A percentile compares a stretch with the other conserved stretches of the same genome.
Evolutionary conservation across 1,140 invertebrate genomes (phyloP).

Genomic region (Homarus americanus): DNA sequence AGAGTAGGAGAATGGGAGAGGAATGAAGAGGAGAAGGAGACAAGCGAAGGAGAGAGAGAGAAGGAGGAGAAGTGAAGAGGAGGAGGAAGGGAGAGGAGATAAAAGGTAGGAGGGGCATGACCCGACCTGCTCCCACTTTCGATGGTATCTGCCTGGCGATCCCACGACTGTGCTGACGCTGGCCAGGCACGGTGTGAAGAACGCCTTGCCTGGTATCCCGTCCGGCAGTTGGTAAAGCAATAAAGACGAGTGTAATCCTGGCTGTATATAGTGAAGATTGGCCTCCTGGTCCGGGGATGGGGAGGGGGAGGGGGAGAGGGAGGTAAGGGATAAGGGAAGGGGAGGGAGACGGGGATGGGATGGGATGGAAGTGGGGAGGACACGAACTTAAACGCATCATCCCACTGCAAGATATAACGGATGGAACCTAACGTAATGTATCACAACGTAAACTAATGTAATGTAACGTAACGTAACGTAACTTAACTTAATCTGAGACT

Average conservation of each 20-base stretch:
- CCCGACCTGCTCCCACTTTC: not conserved
- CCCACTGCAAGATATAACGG: no score
- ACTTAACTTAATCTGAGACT: no score
- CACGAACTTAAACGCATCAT: no score
- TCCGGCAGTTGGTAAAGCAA: no score
- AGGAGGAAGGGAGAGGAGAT: not conserved
- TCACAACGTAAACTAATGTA: no score
- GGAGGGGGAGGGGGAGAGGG: not conserved
- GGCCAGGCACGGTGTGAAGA: not conserved
- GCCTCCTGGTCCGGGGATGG: no score
- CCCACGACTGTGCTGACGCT: constrained; percentile 41
- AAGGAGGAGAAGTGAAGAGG: not conserved
- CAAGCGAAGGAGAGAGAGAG: constrained; percentile 8
- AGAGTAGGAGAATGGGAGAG: constrained; percentile 22
- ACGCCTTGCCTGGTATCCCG: not conserved
- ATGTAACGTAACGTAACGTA: no score
- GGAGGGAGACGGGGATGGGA: not conserved
- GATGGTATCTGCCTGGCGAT: constrained; percentile 23
- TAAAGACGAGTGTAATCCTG: no score
- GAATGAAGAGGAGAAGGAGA: not conserved
- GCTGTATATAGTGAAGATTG: no score
- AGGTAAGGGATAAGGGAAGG: not conserved
- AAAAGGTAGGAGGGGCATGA: constrained; percentile 11
- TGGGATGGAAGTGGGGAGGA: no score
- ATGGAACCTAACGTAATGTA: no score